Evolutionary conservation across 1,140 invertebrate species (phyloP).

Genomic region (Drosophila trapezifrons): DNA sequence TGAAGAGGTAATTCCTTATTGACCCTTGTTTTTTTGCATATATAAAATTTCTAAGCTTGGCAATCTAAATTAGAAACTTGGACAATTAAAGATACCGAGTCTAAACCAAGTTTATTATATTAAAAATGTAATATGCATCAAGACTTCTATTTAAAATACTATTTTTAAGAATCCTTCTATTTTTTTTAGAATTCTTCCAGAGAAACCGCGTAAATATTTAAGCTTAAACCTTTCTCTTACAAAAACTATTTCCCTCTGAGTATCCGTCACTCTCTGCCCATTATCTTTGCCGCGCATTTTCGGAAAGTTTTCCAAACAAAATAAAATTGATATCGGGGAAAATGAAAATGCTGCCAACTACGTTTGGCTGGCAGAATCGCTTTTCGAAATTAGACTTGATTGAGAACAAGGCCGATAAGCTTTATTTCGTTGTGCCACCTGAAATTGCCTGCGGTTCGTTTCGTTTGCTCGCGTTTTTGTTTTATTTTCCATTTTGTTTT

Average conservation of each 20-base stretch:
- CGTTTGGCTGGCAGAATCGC: slow-evolving; percentile 1
- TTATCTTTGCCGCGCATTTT: not conserved
- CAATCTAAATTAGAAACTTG: no score
- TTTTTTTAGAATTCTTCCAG: not conserved
- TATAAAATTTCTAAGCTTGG: no score
- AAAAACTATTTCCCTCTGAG: no score
- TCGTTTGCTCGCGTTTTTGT: slow-evolving; percentile 20
- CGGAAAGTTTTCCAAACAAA: not conserved
- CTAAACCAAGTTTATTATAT: no score
- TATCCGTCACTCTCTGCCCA: not conserved
- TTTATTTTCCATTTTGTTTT: not conserved
- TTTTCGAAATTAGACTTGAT: slow-evolving; percentile 18
- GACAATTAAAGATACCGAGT: no score
- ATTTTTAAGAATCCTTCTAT: no score
- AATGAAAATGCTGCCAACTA: slow-evolving; percentile 11
- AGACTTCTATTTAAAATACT: no score
- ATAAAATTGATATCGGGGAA: not conserved
- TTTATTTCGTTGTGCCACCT: slow-evolving; percentile 16
- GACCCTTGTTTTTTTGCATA: no score
- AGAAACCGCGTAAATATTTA: not conserved
- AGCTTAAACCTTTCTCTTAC: not conserved
- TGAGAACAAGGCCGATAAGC: slow-evolving; percentile 34
- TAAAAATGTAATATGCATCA: no score
- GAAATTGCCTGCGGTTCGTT: slow-evolving; percentile 49
- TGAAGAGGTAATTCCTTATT: no score